Base-by-base conservation (phyloP, 2,113 vertebrate genomes). In the Setophaga kirtlandii region DNA sequence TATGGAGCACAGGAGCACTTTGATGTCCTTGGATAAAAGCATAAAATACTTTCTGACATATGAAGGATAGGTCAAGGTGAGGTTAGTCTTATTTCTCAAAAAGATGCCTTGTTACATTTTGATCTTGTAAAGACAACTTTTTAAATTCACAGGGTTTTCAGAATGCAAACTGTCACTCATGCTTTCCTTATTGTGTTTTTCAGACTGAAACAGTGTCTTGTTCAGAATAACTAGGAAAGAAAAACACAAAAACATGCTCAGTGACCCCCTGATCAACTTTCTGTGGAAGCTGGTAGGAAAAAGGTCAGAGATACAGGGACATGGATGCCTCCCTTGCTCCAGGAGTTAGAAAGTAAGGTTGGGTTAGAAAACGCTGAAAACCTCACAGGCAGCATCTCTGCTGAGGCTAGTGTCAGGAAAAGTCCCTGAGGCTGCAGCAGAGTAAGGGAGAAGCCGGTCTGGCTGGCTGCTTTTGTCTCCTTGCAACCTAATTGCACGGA, bases 401-500 rank as follows among this genome's bases (percentile, higher is more conserved):
- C 69, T 68, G 58, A 42, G 23, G 14, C 63, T 75, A 42, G 60
- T 84, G 60, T 68, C 67, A 86, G 71, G 37, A 44, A 28, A 15
- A 52, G 30, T 35, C 87, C 68, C 83, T 11, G 44, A n/a, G 90
- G 83, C 73, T 83, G 85, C n/a, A 64, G 60, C 56, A 75, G 37
- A 62, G 27, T 12, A 33, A 87, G 21, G 46, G 10, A 80, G 47
- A 65, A 82, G 16, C 0, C 2, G 70, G 49, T 9, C 1, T 5
- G 44, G 17, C 44, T 46, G 44, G 44, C 44, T 46, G 44, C 1
- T 70, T 81, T 95, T 95, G 75, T 90, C 65, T 93, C 69, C 67
- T 67, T 88, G 90, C 75, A 93, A 77, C 70, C 75, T 94, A 89
- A 70, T 88, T 74, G 60, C 85, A 85, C 6, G 70, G 93, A 89